Evolutionary conservation across 2,888 invertebrate species (phyloP).

Genomic region (Lepidocyrtinus sp.): DNA sequence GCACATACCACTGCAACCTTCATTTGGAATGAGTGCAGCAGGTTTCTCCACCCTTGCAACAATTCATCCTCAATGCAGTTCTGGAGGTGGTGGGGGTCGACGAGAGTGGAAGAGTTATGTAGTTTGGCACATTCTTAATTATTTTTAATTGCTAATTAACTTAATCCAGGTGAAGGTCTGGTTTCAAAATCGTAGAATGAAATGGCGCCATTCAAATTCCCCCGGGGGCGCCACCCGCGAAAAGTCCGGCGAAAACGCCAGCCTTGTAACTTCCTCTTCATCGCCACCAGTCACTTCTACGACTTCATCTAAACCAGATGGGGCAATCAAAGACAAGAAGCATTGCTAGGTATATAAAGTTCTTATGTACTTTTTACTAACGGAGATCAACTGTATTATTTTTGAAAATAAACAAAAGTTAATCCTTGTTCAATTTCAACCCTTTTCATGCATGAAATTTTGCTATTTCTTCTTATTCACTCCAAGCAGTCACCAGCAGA

Average conservation of each 20-base stretch:
- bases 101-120: no score
- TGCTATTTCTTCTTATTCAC: no score
- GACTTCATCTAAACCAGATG: constrained; percentile 41
- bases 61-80: constrained; percentile 63
- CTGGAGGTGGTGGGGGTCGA: constrained; percentile 74
- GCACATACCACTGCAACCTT: constrained; percentile 47
- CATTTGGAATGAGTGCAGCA: constrained; percentile 51
- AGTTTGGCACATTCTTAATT: no score
- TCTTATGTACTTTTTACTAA: not conserved
- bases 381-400: not conserved
- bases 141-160: no score
- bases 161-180: constrained; percentile 91
- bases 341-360: not conserved
- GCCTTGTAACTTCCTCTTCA: constrained; percentile 5
- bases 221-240: no score
- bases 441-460: not conserved
- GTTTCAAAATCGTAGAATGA: constrained; percentile 94
- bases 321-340: constrained; percentile 52
- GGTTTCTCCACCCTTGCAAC: constrained; percentile 64
- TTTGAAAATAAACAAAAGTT: not conserved
- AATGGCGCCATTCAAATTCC: constrained; percentile 87
- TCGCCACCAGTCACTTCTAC: constrained; percentile 47
- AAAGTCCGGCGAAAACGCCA: constrained; percentile 26
- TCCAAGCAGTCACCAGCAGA: no score
- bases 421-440: not conserved